phyloP scores from a whole-genome alignment of 2,113 vertebrate genomes.

The Mixornis gularis region DNA sequence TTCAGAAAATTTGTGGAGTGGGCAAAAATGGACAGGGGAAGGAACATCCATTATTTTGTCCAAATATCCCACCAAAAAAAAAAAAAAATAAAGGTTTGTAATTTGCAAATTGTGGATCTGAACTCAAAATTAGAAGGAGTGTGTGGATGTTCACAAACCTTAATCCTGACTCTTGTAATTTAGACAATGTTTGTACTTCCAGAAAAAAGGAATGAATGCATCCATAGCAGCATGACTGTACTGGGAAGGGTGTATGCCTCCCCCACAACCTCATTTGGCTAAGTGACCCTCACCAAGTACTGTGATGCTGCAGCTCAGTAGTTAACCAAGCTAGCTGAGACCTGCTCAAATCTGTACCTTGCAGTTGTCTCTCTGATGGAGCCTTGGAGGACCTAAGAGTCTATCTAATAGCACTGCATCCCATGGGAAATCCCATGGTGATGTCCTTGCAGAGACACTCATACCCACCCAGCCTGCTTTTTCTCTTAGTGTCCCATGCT shows the following conservation, averaged over 20 bases:
- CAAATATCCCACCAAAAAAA: not conserved
- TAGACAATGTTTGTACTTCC: not conserved
- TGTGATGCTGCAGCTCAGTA: not conserved
- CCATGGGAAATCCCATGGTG: not conserved
- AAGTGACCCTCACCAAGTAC: not conserved
- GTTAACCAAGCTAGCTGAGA: not conserved
- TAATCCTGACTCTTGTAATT: not conserved
- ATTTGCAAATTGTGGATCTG: not conserved
- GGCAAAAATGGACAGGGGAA: fast-evolving
- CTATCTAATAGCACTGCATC: not conserved
- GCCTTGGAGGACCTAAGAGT: not conserved
- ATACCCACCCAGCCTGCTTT: not conserved
- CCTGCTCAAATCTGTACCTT: not conserved
- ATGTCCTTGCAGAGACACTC: not conserved
- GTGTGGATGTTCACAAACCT: not conserved
- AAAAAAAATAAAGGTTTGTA: not conserved
- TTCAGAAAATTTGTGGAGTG: not conserved
- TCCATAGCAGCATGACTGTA: not conserved
- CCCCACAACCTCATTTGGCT: fast-evolving
- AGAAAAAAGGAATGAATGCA: not conserved
- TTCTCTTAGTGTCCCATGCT: not conserved
- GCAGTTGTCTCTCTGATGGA: not conserved
- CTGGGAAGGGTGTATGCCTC: not conserved
- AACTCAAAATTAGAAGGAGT: not conserved
- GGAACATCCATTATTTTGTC: not conserved